These are phyloP conservation scores for Oscarella lobularis DNA, from an alignment of 37 sponge, comb jelly and placozoan genomes.

Conservation along the genomic window DNA sequence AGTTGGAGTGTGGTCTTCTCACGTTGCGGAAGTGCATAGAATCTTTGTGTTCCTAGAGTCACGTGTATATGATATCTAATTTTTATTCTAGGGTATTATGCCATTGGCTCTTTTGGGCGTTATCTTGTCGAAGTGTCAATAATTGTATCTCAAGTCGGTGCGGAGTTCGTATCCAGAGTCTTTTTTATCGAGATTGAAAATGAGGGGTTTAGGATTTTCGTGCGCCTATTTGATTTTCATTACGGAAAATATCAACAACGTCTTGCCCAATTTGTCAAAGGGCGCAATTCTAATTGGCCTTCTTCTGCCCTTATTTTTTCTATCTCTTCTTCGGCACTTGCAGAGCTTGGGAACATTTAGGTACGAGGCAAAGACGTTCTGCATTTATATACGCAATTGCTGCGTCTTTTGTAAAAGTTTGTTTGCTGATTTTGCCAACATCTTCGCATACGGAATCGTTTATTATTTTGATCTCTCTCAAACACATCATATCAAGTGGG, in stretches of 20 bases:
- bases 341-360: background rate
- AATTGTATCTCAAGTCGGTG: constrained; percentile 61
- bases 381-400: background rate
- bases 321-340: background rate
- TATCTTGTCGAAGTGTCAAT: constrained; percentile 46
- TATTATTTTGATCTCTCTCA: constrained; percentile 86
- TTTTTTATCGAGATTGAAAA: no score
- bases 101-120: constrained; percentile 53
- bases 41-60: no score
- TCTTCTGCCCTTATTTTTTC: background rate
- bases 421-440: constrained; percentile 76
- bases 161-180: constrained; percentile 11
- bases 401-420: constrained; percentile 29
- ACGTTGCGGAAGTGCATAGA: no score
- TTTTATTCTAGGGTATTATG: constrained; percentile 40
- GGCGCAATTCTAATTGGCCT: constrained; percentile 13
- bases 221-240: constrained; percentile 97
- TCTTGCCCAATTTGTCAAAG: constrained; percentile 33
- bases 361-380: background rate
- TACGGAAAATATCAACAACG: constrained; percentile 53
- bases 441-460: constrained; percentile 87
- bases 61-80: no score
- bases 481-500: constrained; percentile 59
- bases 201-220: constrained; percentile 89
- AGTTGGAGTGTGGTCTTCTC: no score